phyloP scores from a whole-genome alignment of 2,113 vertebrate species.

The Haemorhous mexicanus region DNA sequence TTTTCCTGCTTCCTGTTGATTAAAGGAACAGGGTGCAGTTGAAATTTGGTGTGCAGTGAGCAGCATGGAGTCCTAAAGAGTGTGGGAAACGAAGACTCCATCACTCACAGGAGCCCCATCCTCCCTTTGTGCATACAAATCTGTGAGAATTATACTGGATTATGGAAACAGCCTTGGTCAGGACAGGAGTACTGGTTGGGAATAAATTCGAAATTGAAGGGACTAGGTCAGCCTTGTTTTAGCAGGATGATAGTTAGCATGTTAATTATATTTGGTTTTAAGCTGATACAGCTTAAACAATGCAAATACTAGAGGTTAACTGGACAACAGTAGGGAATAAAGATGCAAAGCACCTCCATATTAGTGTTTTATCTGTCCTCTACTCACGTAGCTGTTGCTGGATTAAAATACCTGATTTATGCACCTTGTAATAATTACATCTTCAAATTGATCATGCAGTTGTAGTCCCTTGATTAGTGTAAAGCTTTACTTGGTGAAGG shows the following conservation, averaged over 20 bases:
- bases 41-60: not conserved
- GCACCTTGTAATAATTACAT: not conserved
- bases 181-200: not conserved
- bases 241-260: not conserved
- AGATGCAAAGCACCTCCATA: not conserved
- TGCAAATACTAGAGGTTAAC: not conserved
- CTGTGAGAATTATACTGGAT: not conserved
- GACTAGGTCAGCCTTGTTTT: not conserved
- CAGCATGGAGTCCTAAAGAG: not conserved
- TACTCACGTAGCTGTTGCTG: not conserved
- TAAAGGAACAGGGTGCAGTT: not conserved
- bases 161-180: not conserved
- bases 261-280: not conserved
- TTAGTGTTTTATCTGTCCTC: not conserved
- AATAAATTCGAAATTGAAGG: not conserved
- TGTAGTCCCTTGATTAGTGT: not conserved
- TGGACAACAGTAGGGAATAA: not conserved
- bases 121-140: not conserved
- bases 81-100: not conserved
- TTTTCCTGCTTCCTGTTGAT: not conserved
- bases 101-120: not conserved
- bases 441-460: not conserved
- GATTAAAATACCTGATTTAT: not conserved
- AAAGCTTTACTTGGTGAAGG: not conserved
- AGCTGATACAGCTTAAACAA: not conserved